These are phyloP conservation scores for Thecocarcelia acutangulata DNA, from an alignment of 2,888 invertebrate genomes.

Conservation along the genomic window DNA sequence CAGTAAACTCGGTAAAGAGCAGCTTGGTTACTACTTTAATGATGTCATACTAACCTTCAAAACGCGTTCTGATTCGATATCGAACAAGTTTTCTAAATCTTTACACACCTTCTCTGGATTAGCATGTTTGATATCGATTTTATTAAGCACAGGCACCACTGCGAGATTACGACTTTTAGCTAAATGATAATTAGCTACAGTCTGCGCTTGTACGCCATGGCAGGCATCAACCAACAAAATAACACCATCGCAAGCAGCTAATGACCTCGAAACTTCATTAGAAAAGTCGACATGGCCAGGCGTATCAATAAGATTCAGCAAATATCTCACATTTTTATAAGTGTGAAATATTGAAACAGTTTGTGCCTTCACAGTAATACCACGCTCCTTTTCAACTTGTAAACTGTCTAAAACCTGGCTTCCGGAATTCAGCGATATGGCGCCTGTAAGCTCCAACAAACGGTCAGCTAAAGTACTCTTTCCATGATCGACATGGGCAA, in stretches of 20 bases:
- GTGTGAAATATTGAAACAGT: slow-evolving; percentile 93
- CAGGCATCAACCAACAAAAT: slow-evolving; percentile 97
- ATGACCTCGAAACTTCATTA: slow-evolving; percentile 94
- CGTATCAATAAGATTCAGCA: slow-evolving; percentile 97
- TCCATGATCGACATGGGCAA: slow-evolving; percentile 99
- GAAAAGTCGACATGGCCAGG: slow-evolving; percentile 99
- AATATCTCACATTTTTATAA: slow-evolving; percentile 86
- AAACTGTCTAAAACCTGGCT: slow-evolving; percentile 89
- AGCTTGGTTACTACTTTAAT: too few relatives aligned
- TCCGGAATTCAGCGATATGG: slow-evolving; percentile 85
- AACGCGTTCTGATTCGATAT: slow-evolving; percentile 87
- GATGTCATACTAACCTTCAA: slow-evolving; percentile 86
- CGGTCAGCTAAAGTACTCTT: slow-evolving; percentile 98
- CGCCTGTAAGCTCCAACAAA: slow-evolving; percentile 95
- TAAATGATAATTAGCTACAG: slow-evolving; percentile 96
- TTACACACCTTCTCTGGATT: slow-evolving; percentile 90
- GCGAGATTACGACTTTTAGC: slow-evolving; percentile 91
- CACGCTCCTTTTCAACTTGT: slow-evolving; percentile 95
- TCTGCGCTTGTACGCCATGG: slow-evolving; percentile 98
- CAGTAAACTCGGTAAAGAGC: neutral
- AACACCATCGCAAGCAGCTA: slow-evolving; percentile 96
- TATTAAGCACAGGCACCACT: slow-evolving; percentile 96
- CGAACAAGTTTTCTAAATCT: slow-evolving; percentile 91
- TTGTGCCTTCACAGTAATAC: slow-evolving; percentile 99
- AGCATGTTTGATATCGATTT: slow-evolving; percentile 96